These are phyloP conservation scores for Drosophila parabipectinata DNA, from an alignment of 1,140 invertebrate genomes.

Conservation along the genomic window DNA sequence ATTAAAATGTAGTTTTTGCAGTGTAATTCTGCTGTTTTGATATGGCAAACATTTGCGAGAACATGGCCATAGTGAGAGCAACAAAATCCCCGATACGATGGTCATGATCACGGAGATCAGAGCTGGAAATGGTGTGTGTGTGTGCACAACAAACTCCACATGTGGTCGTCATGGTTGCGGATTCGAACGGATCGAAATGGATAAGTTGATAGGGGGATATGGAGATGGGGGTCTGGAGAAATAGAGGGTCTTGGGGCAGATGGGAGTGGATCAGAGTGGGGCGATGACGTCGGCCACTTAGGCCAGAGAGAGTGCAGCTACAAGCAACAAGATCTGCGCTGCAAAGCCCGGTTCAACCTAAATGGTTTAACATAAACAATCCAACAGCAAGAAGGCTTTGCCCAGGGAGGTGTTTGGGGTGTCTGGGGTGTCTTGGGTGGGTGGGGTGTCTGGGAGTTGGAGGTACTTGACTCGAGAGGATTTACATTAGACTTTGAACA, in stretches of 20 bases:
- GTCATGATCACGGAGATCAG: conserved; percentile 29
- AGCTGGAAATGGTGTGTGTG: conserved; percentile 40
- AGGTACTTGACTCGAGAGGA: conserved; percentile 36
- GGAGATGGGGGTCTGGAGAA: neutral
- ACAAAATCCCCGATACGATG: conserved; percentile 36
- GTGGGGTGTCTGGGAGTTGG: conserved; percentile 24
- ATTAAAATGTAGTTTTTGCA: too few species aligned
- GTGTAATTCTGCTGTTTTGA: conserved; percentile 37
- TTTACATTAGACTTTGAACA: conserved; percentile 15
- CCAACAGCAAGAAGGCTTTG: neutral
- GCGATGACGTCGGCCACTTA: conserved; percentile 64
- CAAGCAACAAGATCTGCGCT: conserved; percentile 40
- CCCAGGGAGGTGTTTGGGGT: neutral
- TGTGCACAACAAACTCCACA: conserved; percentile 80
- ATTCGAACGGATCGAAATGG: conserved; percentile 24
- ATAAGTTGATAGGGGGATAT: conserved; percentile 16
- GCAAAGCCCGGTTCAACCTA: conserved; percentile 67
- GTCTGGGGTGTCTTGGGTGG: neutral
- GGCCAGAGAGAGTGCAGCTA: conserved; percentile 36
- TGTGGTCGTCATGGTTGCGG: conserved; percentile 55
- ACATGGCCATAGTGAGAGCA: conserved; percentile 45
- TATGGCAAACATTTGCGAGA: conserved; percentile 69
- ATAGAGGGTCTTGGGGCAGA: neutral
- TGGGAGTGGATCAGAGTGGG: conserved; percentile 21
- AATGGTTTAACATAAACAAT: conserved; percentile 65